Percentiles rank a stretch among this genome's conserved stretches.
Conservation (phyloP, 2,797 vertebrate genomes). For the Clarias pachynema region DNA sequence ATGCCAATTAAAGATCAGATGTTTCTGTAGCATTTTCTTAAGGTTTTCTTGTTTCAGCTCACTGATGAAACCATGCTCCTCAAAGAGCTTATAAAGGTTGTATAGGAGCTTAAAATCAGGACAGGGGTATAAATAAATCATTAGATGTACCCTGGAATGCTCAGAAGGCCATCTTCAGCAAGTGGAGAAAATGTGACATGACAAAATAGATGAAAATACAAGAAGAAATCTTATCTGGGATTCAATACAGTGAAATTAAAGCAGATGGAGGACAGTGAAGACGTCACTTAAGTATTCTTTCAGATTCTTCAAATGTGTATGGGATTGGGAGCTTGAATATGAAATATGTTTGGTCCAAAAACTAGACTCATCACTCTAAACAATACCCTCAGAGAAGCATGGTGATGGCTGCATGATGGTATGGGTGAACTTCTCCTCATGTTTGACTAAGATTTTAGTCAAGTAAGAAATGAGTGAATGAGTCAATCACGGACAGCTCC, state of each 20-base stretch:
- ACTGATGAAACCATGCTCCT: background rate
- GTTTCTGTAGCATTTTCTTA: background rate
- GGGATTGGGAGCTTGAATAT: background rate
- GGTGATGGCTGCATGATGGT: background rate
- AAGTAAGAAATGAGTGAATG: background rate
- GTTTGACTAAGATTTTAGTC: background rate
- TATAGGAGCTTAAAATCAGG: background rate
- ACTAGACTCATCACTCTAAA: background rate
- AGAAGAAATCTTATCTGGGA: background rate
- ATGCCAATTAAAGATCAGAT: background rate
- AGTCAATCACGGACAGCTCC: background rate
- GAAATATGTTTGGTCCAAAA: background rate
- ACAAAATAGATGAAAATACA: background rate
- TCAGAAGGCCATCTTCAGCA: background rate
- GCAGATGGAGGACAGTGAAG: background rate
- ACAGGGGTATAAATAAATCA: background rate
- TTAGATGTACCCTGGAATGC: background rate
- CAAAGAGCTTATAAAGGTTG: background rate
- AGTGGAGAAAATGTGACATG: background rate
- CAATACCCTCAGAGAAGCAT: background rate
- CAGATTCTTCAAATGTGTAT: background rate
- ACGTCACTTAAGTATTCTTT: background rate
- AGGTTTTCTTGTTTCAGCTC: background rate
- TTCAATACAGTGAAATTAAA: background rate
- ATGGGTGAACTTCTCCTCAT: background rate